These are phyloP conservation scores for Lamellibrachia luymesi DNA, from an alignment of 1,140 invertebrate species.

Conservation along the genomic window DNA sequence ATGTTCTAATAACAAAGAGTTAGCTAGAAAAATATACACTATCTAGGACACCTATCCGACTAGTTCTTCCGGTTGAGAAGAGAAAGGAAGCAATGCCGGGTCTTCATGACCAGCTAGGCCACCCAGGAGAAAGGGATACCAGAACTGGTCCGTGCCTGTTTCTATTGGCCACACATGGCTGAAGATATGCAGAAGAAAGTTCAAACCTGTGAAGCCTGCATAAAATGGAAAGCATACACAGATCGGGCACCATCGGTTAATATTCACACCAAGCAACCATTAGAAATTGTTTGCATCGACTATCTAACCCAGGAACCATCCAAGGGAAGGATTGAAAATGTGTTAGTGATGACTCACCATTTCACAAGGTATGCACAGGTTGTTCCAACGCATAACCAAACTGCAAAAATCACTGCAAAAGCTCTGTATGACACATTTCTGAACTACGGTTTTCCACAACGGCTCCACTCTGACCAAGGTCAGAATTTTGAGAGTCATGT, in stretches of 20 bases:
- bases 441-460: conserved; percentile 49
- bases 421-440: conserved; percentile 46
- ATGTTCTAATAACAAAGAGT: too few relatives aligned
- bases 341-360: conserved; percentile 49
- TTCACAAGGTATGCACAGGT: conserved; percentile 55
- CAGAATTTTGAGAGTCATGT: conserved; percentile 33
- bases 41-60: not conserved
- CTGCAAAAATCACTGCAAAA: conserved; percentile 49
- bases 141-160: not conserved
- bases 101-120: too few relatives aligned
- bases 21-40: not conserved
- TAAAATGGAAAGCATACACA: not conserved
- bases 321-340: conserved; percentile 28
- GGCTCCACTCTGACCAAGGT: conserved; percentile 53
- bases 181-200: not conserved
- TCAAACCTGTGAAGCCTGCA: not conserved
- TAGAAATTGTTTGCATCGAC: conserved; percentile 12
- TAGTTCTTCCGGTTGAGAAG: too few relatives aligned
- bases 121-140: not conserved
- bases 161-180: conserved; percentile 13
- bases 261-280: not conserved
- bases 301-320: conserved; percentile 16
- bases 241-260: not conserved
- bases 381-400: conserved; percentile 51
- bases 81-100: too few relatives aligned